phyloP scores from a whole-genome alignment of 2,888 invertebrate genomes.

The Drosophila cracens region DNA sequence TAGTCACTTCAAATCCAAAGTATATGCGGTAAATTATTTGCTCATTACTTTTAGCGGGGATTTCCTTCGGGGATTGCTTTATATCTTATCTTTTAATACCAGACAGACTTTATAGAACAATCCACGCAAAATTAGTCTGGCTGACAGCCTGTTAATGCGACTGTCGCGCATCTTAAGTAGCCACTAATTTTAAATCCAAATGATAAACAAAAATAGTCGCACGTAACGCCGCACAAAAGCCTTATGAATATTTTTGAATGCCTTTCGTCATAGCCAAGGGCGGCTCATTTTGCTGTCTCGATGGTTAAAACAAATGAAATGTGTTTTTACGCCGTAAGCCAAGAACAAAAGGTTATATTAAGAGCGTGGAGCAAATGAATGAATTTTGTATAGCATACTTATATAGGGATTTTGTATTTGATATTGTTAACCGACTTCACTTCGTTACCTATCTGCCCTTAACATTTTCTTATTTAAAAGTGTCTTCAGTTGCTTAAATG shows the following conservation, averaged over 20 bases:
- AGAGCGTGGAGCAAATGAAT: not conserved
- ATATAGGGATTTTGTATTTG: not conserved
- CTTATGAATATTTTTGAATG: conserved; percentile 38
- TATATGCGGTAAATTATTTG: conserved; percentile 1
- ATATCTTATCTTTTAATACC: conserved; percentile 5
- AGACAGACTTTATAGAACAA: conserved; percentile 3
- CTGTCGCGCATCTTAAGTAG: conserved; percentile 60
- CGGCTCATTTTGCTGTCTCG: conserved; percentile 59
- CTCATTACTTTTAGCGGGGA: not conserved
- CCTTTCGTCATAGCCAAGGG: conserved; percentile 31
- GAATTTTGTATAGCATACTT: not conserved
- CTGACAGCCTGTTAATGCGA: conserved; percentile 36
- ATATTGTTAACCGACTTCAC: not conserved
- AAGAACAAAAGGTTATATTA: conserved; percentile 11
- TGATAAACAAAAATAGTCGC: conserved; percentile 40
- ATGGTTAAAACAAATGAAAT: conserved; percentile 47
- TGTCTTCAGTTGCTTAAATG: conserved; percentile 22
- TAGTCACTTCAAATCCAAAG: not conserved
- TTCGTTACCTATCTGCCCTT: not conserved
- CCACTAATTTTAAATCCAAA: conserved; percentile 71
- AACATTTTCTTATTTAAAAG: not conserved
- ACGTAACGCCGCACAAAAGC: conserved; percentile 35
- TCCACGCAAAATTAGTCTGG: conserved; percentile 30
- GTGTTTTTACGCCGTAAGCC: conserved; percentile 17
- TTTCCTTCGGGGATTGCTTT: not conserved